These are phyloP conservation scores for Rhinichthys osculus DNA, from an alignment of 2,797 vertebrate genomes.

Conservation along the genomic window DNA sequence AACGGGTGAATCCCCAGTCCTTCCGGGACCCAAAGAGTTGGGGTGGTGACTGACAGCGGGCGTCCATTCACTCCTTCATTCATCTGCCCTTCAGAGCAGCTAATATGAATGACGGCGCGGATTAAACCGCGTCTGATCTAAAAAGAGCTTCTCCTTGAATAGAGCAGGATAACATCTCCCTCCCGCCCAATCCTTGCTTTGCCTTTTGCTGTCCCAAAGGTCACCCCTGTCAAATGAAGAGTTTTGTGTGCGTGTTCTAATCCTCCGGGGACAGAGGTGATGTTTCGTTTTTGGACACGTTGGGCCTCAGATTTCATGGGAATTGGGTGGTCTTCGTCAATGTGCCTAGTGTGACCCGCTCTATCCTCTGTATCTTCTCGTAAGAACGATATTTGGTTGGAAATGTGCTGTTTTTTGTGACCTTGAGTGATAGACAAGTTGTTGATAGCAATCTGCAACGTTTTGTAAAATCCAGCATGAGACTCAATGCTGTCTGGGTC, in stretches of 20 bases:
- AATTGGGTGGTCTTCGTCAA: slow-evolving; percentile 18
- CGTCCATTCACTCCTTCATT: slow-evolving; percentile 54
- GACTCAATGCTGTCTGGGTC: slow-evolving; percentile 16
- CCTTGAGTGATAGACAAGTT: not conserved
- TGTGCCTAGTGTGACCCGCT: not conserved
- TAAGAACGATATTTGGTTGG: slow-evolving; percentile 7
- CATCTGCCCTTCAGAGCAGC: slow-evolving; percentile 42
- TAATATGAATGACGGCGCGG: slow-evolving; percentile 53
- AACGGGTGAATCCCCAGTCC: slow-evolving; percentile 46
- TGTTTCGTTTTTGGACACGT: not conserved
- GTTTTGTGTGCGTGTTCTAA: slow-evolving; percentile 25
- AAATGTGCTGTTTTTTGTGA: not conserved
- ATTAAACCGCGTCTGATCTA: slow-evolving; percentile 56
- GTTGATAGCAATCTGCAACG: slow-evolving; percentile 56
- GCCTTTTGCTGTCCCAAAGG: slow-evolving; percentile 48
- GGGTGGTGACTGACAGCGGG: slow-evolving; percentile 46
- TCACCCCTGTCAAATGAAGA: slow-evolving; percentile 50
- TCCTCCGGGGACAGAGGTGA: not conserved
- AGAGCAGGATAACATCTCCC: slow-evolving; percentile 52
- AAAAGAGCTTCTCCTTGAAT: slow-evolving; percentile 45
- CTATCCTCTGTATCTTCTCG: not conserved
- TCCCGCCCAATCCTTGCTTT: slow-evolving; percentile 33
- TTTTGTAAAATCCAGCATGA: slow-evolving; percentile 61
- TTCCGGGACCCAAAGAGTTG: slow-evolving; percentile 50
- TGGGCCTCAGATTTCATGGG: slow-evolving; percentile 28